Evolutionary conservation across 2,113 vertebrate genomes (phyloP).

Genomic region (Pangasianodon gigas): DNA sequence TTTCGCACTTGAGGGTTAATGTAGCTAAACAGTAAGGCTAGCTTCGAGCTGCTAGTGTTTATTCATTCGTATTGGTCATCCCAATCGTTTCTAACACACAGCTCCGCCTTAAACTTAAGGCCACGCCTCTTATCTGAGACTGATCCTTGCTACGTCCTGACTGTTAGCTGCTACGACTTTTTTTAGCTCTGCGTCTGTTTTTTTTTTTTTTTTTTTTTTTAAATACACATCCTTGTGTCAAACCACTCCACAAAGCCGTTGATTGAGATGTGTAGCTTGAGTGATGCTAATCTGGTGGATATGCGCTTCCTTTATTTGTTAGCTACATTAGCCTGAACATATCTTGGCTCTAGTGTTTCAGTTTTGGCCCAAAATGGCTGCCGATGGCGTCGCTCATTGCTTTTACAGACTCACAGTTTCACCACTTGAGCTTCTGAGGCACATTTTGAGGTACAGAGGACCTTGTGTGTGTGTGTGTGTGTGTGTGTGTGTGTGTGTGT

Average conservation of each 20-base stretch:
- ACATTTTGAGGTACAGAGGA: slow-evolving; percentile 14
- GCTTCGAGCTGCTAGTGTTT: not conserved
- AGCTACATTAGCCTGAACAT: not conserved
- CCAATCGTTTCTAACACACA: not conserved
- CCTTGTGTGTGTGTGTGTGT: slow-evolving; percentile 9
- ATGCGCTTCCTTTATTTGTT: not conserved
- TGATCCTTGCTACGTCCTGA: not conserved
- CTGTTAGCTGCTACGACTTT: not conserved
- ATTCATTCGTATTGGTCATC: not conserved
- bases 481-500: not conserved
- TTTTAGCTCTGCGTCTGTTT: not conserved
- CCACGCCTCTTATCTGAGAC: not conserved
- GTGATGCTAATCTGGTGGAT: not conserved
- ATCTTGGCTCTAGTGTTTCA: not conserved
- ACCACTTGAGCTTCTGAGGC: slow-evolving; percentile 19
- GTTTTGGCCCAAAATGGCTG: not conserved
- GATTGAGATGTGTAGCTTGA: not conserved
- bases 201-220: not conserved
- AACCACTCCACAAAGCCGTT: not conserved
- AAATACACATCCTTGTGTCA: not conserved
- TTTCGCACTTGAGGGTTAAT: not conserved
- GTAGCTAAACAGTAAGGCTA: not conserved
- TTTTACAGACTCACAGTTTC: not conserved
- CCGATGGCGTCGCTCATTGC: not conserved
- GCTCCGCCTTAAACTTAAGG: not conserved